Base-by-base conservation (phyloP, 2,113 vertebrate species). In the Tympanuchus pallidicinctus region DNA sequence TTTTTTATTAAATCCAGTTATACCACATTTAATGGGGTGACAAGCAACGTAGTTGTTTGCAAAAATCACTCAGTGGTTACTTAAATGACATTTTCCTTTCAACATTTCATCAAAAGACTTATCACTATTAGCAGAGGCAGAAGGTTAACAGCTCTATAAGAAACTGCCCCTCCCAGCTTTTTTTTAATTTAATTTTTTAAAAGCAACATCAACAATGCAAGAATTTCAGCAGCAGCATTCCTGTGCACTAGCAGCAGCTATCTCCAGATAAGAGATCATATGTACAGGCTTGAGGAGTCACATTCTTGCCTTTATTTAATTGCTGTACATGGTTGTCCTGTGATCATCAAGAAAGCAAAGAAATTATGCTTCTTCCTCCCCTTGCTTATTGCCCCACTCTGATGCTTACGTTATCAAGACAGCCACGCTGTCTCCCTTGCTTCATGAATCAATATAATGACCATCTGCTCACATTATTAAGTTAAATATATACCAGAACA, bases 401-500 rank as follows among this genome's bases (percentile, higher is more conserved):
- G 42, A 38, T 13, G 70, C 81, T 71, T 76, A 73, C 67, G 67
- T 16, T 86, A 72, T 81, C 70, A 45, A 95, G 83, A 76, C 64
- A 81, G 81, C 70, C 75, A 90, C 79, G 77, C 75, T 86, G 42
- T 76, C 63, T 89, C 78, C 61, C 50, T 82, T 83, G 72, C 78
- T 73, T 86, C 77, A 65, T 79, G 81, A 94, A 85, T 86, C 86
- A 92, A 86, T 73, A 8, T 19, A 88, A 86, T n/a, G 89, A 86
- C 92, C 95, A 95, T 97, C 94, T 95, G 95, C 86, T 96, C 65
- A 21, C 65, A n/a, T 94, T 86, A 89, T 82, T 61, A 80, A 93
- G 66, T 93, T 90, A 94, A 96, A 97, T 88, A 89, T 60, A 77
- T 57, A 89, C 54, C 90, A 93, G 86, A 67, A 82, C 89, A 83